Base-by-base conservation (phyloP, 2,888 invertebrate genomes). In the Eupeodes latifasciatus region DNA sequence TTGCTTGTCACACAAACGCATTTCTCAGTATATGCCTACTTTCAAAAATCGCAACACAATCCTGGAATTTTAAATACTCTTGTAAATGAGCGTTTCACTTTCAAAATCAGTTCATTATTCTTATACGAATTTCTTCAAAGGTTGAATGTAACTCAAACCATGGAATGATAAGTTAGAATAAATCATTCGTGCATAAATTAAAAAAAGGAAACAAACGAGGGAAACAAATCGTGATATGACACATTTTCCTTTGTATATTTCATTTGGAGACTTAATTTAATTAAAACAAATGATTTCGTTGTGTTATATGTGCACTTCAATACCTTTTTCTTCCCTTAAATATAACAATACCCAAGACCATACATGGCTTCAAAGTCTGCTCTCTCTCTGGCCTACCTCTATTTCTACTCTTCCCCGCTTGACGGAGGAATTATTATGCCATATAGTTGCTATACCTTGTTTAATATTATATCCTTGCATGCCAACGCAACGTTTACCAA, bases 221-320 rank as follows among this genome's bases (percentile, higher is more conserved):
- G 27, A 83, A 80, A 75, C 66, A 57, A 49, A 62, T 75, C 81
- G 57, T 71, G 71, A 81, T 88, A 81, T 85, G 88, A 81, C 78
- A 81, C 78, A 85, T 88, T 88, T 84, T 77, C 72, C 77, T 19
- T 12, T 78, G 5, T 44, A 40, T 71, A 81, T 88, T 81, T 81
- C 85, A 69, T 40, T 78, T 71, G 57, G 53, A 69, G 84, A 64
- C 78, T 85, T 85, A 78, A 85, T 88, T 88, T 88, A 88, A 88
- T 88, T 88, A 88, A 88, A 88, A 88, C 85, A 88, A 88, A 88
- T 85, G 88, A 69, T 81, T 78, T 44, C 44, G 53, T 16, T 66
- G 34, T 69, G 67, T 19, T 77, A 53, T 72, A 19, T 67, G 67
- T 40, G 36, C 69, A 77, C 74, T 85, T 51, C 44, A 59, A 76